Base-by-base conservation (phyloP, 2,113 vertebrate genomes). In the Sylvicapra grimmia region DNA sequence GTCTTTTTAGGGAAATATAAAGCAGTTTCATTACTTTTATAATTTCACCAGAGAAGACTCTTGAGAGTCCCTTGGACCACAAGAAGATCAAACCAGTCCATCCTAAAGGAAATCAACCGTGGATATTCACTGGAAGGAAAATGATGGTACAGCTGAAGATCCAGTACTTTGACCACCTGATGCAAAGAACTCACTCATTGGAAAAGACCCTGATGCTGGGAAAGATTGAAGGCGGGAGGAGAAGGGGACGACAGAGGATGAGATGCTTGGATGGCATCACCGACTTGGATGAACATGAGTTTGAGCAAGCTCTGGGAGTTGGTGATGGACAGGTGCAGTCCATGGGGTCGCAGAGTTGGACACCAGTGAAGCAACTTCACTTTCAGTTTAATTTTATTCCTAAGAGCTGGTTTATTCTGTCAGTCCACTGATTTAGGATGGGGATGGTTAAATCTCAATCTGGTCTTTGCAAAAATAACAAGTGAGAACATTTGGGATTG, bases 401-500 rank as follows among this genome's bases (percentile, higher is more conserved):
- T 6, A 10, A 51, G 40, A 56, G 61, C 33, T 47, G 16, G 2
- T 40, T 77, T 11, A 44, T 15, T 58, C 4, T 25, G 21, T 21
- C 36, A 29, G 75, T 65, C 23, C 49, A 3, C 29, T 51, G 44
- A 36, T 82, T 75, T 56, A 19, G 49, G 21, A 56, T 9, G 11
- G 44, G 75, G 51, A 61, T 36, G 19, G 33, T 59, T 36, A 44
- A 10, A 27, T 72, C 90, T 79, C 82, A 84, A 21, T 80, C 31
- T 96, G 86, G 25, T 36, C 65, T 90, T 88, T 31, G n/a, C 59
- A 80, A 84, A 96, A 90, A 94, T 77, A 82, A 21, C 21, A 8
- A 83, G 56, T 2, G 18, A 40, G 89, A 83, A 36, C 51, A 63
- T 88, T 87, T 85, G 51, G 77, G 77, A 56, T 72, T 59, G 16